Evolutionary conservation across 1,140 invertebrate species (phyloP), one percentile per base, ranked within the genome.

Genomic region (Arctopsyche grandis): DNA sequence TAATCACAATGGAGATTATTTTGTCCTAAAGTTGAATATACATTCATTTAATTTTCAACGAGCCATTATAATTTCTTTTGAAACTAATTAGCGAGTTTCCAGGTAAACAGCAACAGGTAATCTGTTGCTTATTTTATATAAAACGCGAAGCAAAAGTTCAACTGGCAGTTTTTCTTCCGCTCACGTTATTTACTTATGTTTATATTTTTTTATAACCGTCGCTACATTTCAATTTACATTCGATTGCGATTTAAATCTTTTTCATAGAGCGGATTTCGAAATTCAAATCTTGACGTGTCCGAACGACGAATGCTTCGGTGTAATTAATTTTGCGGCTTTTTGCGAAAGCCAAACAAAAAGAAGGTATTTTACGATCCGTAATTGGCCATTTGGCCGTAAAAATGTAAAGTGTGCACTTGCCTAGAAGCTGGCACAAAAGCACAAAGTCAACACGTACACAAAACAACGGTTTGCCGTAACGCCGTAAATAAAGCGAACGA

Each of bases 51-150:
- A 52, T 52, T 52, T 52, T 52, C 48, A 16, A 52, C 12, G 12
- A 52, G 10, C 48, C 16, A 14, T 52, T 14, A 52, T 16, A 52
- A 52, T 52, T 52, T 66, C n/a, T 14, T 66, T 66, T 26, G 0
- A 26, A 66, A 66, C 24, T 66, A 66, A 66, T 66, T 26, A 66
- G 10, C 24, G 24, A 66, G 21, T 66, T 66, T 26, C 14, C 63
- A 66, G 22, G 12, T n/a, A 22, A 66, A 66, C 48, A n/a, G 63
- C 63, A 66, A 66, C 63, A 66, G 63, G 63, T 66, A 60, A 60
- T 60, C 56, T 60, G 56, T 60, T 60, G 56, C 56, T 60, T 10
- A 60, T 60, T 60, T 60, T 9, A 19, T 21, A 60, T 7, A 60
- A 60, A 60, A 60, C 56, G 16, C 16, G 9, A 16, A 19, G 1